Conservation (phyloP, 2,888 invertebrate species). For the Clistopyga incitator region DNA sequence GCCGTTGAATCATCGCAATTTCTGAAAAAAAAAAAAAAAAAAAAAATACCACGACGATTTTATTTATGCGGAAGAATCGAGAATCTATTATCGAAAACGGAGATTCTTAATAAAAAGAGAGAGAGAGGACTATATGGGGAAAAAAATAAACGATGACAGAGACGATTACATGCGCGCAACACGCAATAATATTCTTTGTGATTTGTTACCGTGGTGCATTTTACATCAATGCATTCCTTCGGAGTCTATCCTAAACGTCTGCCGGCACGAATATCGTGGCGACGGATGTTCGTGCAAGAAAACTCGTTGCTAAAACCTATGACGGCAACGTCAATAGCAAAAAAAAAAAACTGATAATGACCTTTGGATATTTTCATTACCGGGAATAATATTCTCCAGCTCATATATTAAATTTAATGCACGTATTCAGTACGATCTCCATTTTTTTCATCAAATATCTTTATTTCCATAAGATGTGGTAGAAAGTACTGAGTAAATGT, state of each 20-base stretch:
- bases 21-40: background rate
- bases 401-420: too few species aligned
- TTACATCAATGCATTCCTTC: background rate
- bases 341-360: too few species aligned
- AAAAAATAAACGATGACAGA: background rate
- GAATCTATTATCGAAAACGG: slow-evolving; percentile 18
- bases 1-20: slow-evolving; percentile 24
- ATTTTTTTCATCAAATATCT: too few species aligned
- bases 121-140: background rate
- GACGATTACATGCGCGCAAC: background rate
- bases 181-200: slow-evolving; percentile 12
- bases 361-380: too few species aligned
- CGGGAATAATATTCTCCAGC: too few species aligned
- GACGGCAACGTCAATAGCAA: background rate
- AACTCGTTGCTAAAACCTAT: background rate
- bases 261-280: background rate
- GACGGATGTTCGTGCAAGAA: background rate
- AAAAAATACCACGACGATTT: background rate
- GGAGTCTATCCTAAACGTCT: background rate
- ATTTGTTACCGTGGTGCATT: slow-evolving; percentile 8
- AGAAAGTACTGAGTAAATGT: too few species aligned
- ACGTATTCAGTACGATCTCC: too few species aligned
- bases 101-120: slow-evolving; percentile 2
- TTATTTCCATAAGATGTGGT: too few species aligned
- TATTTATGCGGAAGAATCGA: slow-evolving; percentile 24